These are phyloP conservation scores for Chymomyza amoena DNA, from an alignment of 2,888 invertebrate species.

Conservation along the genomic window DNA sequence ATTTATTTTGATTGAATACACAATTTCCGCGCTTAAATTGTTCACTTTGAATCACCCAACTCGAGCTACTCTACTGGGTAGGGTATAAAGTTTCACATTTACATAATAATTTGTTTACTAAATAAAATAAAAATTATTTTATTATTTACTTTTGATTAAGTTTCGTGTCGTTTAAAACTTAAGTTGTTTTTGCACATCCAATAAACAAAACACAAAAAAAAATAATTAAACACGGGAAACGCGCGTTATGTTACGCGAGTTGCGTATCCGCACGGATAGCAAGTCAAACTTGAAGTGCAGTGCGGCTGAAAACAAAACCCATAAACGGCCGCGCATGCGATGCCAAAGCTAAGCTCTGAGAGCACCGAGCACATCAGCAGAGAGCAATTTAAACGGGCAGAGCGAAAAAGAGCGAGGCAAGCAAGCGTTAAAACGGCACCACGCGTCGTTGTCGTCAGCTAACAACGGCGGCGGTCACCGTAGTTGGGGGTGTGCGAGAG, in stretches of 20 bases:
- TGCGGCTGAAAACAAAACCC: conserved; percentile 38
- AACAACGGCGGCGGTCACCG: not conserved
- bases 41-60: not conserved
- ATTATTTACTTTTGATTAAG: not conserved
- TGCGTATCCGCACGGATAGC: conserved; percentile 41
- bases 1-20: not conserved
- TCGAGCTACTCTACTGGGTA: not conserved
- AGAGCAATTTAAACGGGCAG: not conserved
- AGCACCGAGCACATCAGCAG: conserved; percentile 9
- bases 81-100: not conserved
- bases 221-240: not conserved
- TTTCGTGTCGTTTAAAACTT: not conserved
- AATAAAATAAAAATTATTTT: not conserved
- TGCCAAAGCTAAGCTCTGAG: conserved; percentile 28
- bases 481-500: not conserved
- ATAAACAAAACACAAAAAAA: conserved; percentile 1
- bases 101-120: not conserved
- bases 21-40: not conserved
- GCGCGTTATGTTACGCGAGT: conserved; percentile 18
- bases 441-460: conserved; percentile 9
- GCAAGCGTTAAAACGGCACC: conserved; percentile 20
- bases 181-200: conserved; percentile 15
- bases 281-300: conserved; percentile 50
- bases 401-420: conserved; percentile 12
- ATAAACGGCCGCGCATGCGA: conserved; percentile 61